These are phyloP conservation scores for Taeniopygia guttata DNA, from an alignment of 2,797 vertebrate genomes.

Conservation along the genomic window DNA sequence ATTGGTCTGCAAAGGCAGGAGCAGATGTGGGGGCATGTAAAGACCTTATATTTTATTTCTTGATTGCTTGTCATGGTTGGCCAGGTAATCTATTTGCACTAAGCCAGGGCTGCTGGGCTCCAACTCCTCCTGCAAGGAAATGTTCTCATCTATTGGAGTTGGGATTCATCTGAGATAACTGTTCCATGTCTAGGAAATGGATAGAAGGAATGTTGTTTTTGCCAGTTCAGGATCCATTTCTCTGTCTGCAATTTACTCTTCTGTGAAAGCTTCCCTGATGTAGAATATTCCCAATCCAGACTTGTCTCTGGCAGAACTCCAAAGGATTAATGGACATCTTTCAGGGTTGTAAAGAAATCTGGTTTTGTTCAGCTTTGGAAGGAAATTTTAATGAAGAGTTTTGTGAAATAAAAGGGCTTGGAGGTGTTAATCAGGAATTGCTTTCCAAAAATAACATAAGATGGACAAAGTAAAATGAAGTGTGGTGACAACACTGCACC, in stretches of 20 bases:
- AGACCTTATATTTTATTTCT: neutral
- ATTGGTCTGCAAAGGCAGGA: neutral
- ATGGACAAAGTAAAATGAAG: neutral
- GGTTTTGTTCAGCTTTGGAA: conserved; percentile 17
- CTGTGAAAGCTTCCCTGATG: neutral
- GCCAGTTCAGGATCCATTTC: neutral
- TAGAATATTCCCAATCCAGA: neutral
- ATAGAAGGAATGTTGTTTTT: neutral
- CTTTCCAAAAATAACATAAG: neutral
- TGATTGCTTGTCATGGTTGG: neutral
- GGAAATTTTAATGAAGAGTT: neutral
- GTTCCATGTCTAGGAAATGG: neutral
- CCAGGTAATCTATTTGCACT: neutral
- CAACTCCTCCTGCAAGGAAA: neutral
- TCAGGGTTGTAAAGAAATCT: neutral
- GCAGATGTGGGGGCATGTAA: neutral
- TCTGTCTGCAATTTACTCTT: neutral
- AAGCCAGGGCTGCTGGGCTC: neutral
- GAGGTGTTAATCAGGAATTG: neutral
- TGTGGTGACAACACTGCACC: neutral
- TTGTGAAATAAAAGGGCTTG: neutral
- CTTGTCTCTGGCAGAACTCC: neutral
- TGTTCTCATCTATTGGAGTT: neutral
- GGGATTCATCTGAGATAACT: no score
- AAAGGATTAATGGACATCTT: neutral